Conservation (phyloP, 2,113 vertebrate genomes). For the Callipepla californica region DNA sequence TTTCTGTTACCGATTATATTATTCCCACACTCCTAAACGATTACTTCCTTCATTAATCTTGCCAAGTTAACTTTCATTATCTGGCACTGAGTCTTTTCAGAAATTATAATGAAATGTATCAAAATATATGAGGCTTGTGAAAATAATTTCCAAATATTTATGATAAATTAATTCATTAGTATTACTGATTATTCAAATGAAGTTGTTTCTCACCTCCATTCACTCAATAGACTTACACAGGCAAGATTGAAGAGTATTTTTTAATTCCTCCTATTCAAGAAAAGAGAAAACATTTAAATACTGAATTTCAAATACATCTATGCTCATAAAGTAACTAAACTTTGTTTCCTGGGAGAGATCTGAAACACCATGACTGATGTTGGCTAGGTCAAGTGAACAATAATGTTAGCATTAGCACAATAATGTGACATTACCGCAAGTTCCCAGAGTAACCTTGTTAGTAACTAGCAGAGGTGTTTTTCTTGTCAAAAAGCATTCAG, state of each 20-base stretch:
- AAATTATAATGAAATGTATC: not conserved
- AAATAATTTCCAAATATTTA: not conserved
- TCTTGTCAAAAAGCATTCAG: not conserved
- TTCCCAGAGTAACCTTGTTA: not conserved
- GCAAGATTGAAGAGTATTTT: not conserved
- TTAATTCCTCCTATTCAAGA: not conserved
- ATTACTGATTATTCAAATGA: not conserved
- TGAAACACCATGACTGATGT: not conserved
- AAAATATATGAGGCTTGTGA: not conserved
- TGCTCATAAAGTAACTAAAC: not conserved
- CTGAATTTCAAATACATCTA: not conserved
- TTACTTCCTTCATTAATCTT: not conserved
- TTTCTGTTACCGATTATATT: not conserved
- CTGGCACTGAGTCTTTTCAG: not conserved
- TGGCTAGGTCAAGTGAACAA: not conserved
- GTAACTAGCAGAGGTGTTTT: not conserved
- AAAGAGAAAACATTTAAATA: not conserved
- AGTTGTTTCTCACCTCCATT: not conserved
- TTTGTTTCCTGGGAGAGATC: not conserved
- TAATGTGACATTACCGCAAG: not conserved
- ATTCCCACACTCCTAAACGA: not conserved
- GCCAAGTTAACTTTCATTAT: not conserved
- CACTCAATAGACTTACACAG: not conserved
- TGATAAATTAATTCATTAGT: not conserved
- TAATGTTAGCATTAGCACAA: not conserved